Evolutionary conservation across 2,113 vertebrate species (phyloP), one percentile per base, ranked within the genome.

Genomic region (Sapayoa aenigma): DNA sequence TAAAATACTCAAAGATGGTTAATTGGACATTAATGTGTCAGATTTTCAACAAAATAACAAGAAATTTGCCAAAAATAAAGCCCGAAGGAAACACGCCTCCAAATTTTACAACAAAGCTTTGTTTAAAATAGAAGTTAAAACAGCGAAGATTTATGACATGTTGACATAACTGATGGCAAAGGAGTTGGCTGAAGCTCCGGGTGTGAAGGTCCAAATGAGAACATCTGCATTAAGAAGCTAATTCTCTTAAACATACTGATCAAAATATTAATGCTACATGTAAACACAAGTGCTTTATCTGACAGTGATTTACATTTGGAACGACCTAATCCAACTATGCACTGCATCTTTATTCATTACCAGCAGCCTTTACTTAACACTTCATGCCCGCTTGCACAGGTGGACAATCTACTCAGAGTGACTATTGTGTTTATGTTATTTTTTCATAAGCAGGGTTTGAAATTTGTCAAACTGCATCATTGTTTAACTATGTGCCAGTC

Each of bases 391-490:
- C 97, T 97, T 98, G 97, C 98, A 96, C 98, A 99, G 99, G 99
- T 99, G 98, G 98, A 99, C 96, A 84, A 97, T 96, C 98, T 97
- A 97, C 97, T 97, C 97, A 84, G 96, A 96, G 97, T 96, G 96
- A 97, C 98, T 97, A 97, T 98, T 97, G 97, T 98, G 97, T 99
- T 98, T 98, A 99, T 98, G 98, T 99, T 98, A 98, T 98, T 98
- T 98, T 99, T 99, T 98, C 99, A 98, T 99, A 99, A 98, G 98
- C 98, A 98, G 95, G 97, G 98, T 98, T 98, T 98, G 97, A 99
- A 98, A 99, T 99, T 99, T 98, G 98, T 99, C 99, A 99, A 98
- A 98, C 98, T 98, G 97, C 98, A 98, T 98, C 98, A 98, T 98
- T 99, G 99, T 99, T 99, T 98, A 98, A 97, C 96, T 98, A 98